A percentile compares a stretch with the other conserved stretches of the same genome.
phyloP scores from a whole-genome alignment of 2,113 vertebrate genomes.

The Syngnathus typhle region DNA sequence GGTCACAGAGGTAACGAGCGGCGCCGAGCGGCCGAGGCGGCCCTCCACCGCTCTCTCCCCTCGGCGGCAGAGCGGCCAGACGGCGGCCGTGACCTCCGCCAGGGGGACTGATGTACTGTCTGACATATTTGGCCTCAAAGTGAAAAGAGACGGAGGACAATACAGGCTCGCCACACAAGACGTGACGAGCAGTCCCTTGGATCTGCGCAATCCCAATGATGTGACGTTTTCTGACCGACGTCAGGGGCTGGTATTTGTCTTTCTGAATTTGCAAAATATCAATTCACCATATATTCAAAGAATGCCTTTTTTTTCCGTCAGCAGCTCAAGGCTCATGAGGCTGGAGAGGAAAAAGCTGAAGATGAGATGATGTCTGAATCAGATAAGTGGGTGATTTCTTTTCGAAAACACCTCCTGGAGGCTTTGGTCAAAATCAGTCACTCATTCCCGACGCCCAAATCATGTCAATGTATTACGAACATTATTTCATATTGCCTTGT shows the following conservation, averaged over 20 bases:
- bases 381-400: constrained; percentile 75
- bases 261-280: background rate
- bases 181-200: constrained; percentile 74
- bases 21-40: constrained; percentile 67
- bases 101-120: constrained; percentile 77
- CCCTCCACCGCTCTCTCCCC: constrained; percentile 63
- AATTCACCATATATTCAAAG: background rate
- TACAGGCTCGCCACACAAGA: constrained; percentile 82
- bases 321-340: constrained; percentile 57
- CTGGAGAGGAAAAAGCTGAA: constrained; percentile 69
- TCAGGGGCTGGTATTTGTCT: constrained; percentile 40
- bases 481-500: no score
- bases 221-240: constrained; percentile 14
- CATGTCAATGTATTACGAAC: background rate
- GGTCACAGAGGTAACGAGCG: constrained; percentile 69
- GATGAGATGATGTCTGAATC: constrained; percentile 71
- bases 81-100: constrained; percentile 59
- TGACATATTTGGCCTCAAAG: constrained; percentile 86
- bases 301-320: background rate
- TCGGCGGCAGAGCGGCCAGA: constrained; percentile 69
- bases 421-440: background rate
- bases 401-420: background rate
- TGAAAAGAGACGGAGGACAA: constrained; percentile 83
- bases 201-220: constrained; percentile 68
- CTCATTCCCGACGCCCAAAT: background rate